Evolutionary conservation across 2,888 invertebrate species (phyloP).

Genomic region (Coleophora deauratella): DNA sequence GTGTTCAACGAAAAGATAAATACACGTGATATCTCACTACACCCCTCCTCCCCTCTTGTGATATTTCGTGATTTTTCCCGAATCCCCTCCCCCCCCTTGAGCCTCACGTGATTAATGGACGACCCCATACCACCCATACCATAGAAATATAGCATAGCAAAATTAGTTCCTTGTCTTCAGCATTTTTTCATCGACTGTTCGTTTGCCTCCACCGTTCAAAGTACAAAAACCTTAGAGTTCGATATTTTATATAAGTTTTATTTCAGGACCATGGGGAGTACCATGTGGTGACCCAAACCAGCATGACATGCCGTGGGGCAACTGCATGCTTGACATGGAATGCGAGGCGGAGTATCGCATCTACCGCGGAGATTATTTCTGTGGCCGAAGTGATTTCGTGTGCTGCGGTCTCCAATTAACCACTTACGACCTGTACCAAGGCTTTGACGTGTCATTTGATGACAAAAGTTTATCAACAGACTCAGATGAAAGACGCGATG

Average conservation of each 20-base stretch:
- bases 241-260: neutral
- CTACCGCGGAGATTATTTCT: slow-evolving; percentile 51
- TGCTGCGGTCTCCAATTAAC: slow-evolving; percentile 48
- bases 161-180: no score
- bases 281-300: slow-evolving; percentile 59
- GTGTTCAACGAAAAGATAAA: no score
- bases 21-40: no score
- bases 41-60: no score
- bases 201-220: no score
- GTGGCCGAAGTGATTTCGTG: slow-evolving; percentile 47
- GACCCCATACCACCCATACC: no score
- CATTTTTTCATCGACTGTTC: no score
- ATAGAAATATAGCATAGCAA: no score
- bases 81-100: no score
- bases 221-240: no score
- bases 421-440: slow-evolving; percentile 53
- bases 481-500: slow-evolving; percentile 29
- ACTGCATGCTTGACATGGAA: slow-evolving; percentile 46
- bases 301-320: slow-evolving; percentile 59
- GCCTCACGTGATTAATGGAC: no score
- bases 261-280: slow-evolving; percentile 57
- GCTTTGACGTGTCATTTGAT: slow-evolving; percentile 49
- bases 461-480: slow-evolving; percentile 39
- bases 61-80: no score
- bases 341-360: slow-evolving; percentile 55